These are phyloP conservation scores for Neodiprion lecontei DNA, from an alignment of 1,140 invertebrate species.

Conservation along the genomic window DNA sequence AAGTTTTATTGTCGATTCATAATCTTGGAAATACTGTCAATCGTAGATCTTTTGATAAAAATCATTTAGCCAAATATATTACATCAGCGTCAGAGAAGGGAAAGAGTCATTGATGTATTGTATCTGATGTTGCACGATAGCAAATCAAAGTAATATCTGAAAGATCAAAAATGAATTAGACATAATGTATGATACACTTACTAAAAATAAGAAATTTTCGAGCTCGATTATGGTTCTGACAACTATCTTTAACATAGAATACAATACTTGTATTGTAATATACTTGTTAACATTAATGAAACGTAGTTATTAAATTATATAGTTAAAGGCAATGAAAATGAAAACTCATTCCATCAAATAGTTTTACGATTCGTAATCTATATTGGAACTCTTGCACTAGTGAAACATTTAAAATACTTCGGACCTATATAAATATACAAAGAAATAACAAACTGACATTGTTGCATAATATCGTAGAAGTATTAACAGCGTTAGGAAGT, in stretches of 20 bases:
- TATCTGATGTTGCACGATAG: not conserved
- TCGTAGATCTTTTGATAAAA: not conserved
- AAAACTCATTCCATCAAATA: not conserved
- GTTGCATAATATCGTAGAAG: conserved; percentile 7
- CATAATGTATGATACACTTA: not conserved
- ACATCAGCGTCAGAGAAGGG: not conserved
- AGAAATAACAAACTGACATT: conserved; percentile 1
- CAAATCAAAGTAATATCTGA: not conserved
- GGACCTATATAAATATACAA: conserved; percentile 2
- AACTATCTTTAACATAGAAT: not conserved
- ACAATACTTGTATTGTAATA: not conserved
- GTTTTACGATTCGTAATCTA: not conserved
- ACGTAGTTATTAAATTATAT: not conserved
- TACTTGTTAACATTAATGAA: not conserved
- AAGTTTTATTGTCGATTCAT: not conserved
- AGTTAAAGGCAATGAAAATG: not conserved
- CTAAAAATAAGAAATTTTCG: not conserved
- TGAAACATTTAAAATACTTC: not conserved
- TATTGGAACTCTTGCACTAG: not conserved
- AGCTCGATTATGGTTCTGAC: not conserved
- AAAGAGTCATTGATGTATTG: not conserved
- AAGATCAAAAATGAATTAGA: conserved; percentile 3
- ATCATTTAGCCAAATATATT: conserved; percentile 1
- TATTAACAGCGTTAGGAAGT: not conserved
- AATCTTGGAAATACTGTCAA: not conserved